phyloP scores from a whole-genome alignment of 1,140 invertebrate species.

The Teleogryllus occipitalis region DNA sequence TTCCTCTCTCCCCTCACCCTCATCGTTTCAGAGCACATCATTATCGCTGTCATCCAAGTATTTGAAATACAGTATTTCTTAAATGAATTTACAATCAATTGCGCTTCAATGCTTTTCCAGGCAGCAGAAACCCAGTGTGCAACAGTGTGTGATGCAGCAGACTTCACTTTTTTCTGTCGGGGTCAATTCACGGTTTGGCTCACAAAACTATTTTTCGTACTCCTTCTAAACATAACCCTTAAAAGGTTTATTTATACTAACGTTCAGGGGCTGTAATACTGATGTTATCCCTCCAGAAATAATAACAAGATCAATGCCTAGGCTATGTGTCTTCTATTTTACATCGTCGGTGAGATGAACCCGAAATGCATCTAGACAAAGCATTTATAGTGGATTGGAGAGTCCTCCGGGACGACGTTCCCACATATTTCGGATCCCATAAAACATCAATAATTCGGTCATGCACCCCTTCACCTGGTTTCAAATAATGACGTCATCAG shows the following conservation, averaged over 20 bases:
- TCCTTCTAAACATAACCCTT: conserved; percentile 23
- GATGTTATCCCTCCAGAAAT: background rate
- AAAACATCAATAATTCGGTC: background rate
- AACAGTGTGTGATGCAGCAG: background rate
- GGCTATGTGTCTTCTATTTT: background rate
- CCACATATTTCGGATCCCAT: conserved; percentile 7
- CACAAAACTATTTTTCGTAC: conserved; percentile 12
- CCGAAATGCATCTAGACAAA: conserved; percentile 7
- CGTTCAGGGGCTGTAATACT: conserved; percentile 32
- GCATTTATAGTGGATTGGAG: conserved; percentile 9
- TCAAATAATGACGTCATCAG: conserved; percentile 8
- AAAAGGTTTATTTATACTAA: conserved; percentile 30
- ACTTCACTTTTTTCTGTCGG: background rate
- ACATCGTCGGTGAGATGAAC: conserved; percentile 10
- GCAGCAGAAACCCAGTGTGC: background rate
- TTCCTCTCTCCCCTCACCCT: no score
- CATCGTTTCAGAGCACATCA: no score
- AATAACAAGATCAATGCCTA: background rate
- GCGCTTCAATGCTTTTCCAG: background rate
- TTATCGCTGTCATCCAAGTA: no score
- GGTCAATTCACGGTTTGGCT: conserved; percentile 3
- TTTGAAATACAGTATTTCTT: no score
- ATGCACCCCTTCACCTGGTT: conserved; percentile 3
- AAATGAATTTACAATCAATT: no score
- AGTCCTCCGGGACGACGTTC: conserved; percentile 6